Base-by-base conservation (phyloP, 2,797 vertebrate genomes). In the Urophycis tenuis region DNA sequence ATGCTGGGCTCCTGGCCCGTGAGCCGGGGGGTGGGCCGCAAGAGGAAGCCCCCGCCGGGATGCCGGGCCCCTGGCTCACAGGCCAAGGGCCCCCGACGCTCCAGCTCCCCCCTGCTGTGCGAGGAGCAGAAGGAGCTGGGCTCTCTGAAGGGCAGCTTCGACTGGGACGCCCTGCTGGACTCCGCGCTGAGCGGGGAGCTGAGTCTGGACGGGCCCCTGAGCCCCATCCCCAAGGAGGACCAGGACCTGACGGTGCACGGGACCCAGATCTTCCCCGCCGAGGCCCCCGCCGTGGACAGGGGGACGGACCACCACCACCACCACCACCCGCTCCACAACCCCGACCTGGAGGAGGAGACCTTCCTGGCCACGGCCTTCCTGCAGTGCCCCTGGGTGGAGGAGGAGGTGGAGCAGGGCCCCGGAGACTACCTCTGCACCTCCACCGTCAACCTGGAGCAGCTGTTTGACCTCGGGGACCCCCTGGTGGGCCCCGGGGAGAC, bases 161-260 rank as follows among this genome's bases (percentile, higher is more conserved):
- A 99, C 91, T 99, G 97, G 97, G 95, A 97, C 60, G 94, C 95
- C 79, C 90, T 99, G 84, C 94, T 98, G 5, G 93, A 97, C 74
- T 92, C 94, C 0, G 93, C 92, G 31, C 90, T 94, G 12, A 93
- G 89, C 6, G 94, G 91, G 4, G 95, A 96, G 75, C 93, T 97
- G 76, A 93, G 94, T 76, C 77, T 97, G 90, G 95, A 96, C 3
- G 93, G 91, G 72, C 90, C 94, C 0, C 81, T 95, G 79, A 95
- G 93, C 83, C 93, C 95, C 0, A 81, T 91, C 73, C 82, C 90
- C 0, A 87, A 82, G 0, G 93, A 95, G 12, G 89, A 92, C 81
- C 53, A 60, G 53, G 95, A 96, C 76, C 91, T 95, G 87, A 92
- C 88, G 0, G 88, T 93, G 77, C 92, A 91, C 0, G 94, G 93